Base-by-base conservation (phyloP, 2,797 vertebrate species). In the Paramormyrops hopkinsi region DNA sequence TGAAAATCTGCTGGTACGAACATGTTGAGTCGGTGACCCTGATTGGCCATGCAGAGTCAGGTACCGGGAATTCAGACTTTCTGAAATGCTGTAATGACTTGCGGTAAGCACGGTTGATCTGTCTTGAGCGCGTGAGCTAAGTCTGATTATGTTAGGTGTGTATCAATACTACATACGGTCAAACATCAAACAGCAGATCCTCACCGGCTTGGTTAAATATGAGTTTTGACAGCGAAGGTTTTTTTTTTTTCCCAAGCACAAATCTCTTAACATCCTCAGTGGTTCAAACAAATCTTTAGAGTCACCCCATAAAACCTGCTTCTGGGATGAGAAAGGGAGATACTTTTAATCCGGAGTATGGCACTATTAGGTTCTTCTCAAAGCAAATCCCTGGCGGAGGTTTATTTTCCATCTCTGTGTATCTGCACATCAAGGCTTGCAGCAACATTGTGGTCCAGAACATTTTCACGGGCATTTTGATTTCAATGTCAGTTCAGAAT, bases 191-290 rank as follows among this genome's bases (percentile, higher is more conserved):
- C 92, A 93, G 91, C 93, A 94, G 93, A 93, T 93, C 48, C 93
- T 93, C 93, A 94, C 94, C 95, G 96, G 94, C 95, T 96, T 95
- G 94, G 93, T 92, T 93, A 94, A 91, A 95, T 96, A 93, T 94
- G 91, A 92, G 92, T 93, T 95, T 90, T 92, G 51, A 90, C 44
- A 76, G 89, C 4, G 12, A 86, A 62, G 76, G 44, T 76, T 84
- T 88, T 59, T 56, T 53, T 29, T 56, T 86, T 62, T 86, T 82
- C 88, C 50, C 11, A 87, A 89, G 91, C 91, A 91, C 90, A 91
- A 95, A 95, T 94, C 93, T 94, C 93, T 93, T 94, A 93, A 94
- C 92, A 95, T 95, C 93, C 94, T 92, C 93, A 93, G 91, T 92
- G 93, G 92, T 95, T 96, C 92, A 94, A 95, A 95, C 95, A 95